A percentile compares a stretch with the other conserved stretches of the same genome.
These are phyloP conservation scores for Carterocephalus palaemon DNA, from an alignment of 2,888 invertebrate species.

Conservation along the genomic window DNA sequence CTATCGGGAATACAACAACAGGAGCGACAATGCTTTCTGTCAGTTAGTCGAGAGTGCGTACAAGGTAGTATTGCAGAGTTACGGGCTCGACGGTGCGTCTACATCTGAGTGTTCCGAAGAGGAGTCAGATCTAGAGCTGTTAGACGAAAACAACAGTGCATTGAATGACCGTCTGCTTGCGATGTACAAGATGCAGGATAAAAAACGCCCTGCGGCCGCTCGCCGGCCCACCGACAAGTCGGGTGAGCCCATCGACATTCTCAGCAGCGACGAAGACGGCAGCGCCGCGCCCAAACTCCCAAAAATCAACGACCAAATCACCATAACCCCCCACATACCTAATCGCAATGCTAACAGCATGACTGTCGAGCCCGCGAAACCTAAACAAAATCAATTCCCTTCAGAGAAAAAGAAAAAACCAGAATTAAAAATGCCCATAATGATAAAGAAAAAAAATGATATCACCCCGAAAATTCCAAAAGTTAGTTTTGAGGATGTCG, in stretches of 20 bases:
- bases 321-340: constrained; percentile 70
- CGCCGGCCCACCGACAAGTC: constrained; percentile 61
- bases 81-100: constrained; percentile 80
- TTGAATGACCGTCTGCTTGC: constrained; percentile 77
- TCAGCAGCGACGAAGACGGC: constrained; percentile 68
- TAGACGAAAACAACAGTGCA: constrained; percentile 89
- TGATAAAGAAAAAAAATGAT: constrained; percentile 56
- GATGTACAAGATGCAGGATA: constrained; percentile 75
- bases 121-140: constrained; percentile 84
- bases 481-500: constrained; percentile 86
- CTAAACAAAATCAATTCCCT: constrained; percentile 47
- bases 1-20: constrained; percentile 86
- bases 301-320: constrained; percentile 73
- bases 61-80: constrained; percentile 84
- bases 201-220: constrained; percentile 60
- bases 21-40: constrained; percentile 89
- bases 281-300: constrained; percentile 66
- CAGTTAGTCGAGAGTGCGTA: constrained; percentile 87
- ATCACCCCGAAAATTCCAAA: constrained; percentile 60
- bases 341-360: constrained; percentile 49
- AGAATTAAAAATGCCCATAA: constrained; percentile 37
- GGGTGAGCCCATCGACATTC: constrained; percentile 69
- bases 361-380: constrained; percentile 44
- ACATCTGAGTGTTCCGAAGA: constrained; percentile 80
- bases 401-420: constrained; percentile 64